Evolutionary conservation across 2,888 invertebrate species (phyloP).

Genomic region (Hedya salicella): DNA sequence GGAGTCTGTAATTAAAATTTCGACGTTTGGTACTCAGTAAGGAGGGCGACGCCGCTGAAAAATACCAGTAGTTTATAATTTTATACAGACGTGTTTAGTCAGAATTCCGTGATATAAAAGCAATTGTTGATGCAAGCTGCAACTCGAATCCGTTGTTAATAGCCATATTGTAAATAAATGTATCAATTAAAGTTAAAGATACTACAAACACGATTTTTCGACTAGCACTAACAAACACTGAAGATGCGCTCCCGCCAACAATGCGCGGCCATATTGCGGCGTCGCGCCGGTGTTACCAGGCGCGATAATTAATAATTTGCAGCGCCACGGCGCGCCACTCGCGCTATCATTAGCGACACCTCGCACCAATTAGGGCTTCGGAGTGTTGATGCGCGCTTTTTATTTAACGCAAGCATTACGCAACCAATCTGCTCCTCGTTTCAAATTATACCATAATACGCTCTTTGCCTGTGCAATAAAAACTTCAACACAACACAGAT

Average conservation of each 20-base stretch:
- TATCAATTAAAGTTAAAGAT: neutral
- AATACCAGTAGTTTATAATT: too few species aligned
- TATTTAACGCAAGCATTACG: conserved; percentile 79
- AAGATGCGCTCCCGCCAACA: conserved; percentile 57
- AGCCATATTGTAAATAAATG: too few species aligned
- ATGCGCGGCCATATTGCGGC: conserved; percentile 78
- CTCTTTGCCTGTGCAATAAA: conserved; percentile 10
- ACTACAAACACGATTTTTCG: conserved; percentile 1
- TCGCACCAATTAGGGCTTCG: conserved; percentile 80
- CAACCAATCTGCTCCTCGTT: neutral
- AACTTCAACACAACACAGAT: neutral
- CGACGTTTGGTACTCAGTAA: too few species aligned
- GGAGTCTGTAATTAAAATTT: too few species aligned
- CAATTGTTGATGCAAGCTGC: too few species aligned
- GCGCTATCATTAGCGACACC: conserved; percentile 83
- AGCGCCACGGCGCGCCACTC: conserved; percentile 67
- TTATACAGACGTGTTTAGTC: too few species aligned
- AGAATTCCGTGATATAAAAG: too few species aligned
- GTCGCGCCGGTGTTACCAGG: conserved; percentile 76
- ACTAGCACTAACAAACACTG: conserved; percentile 20
- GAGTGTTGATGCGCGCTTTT: conserved; percentile 81
- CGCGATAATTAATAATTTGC: conserved; percentile 84
- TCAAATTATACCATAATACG: conserved; percentile 12
- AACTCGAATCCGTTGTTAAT: too few species aligned
- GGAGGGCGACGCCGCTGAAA: too few species aligned